Evolutionary conservation across 2,888 invertebrate genomes (phyloP).

Genomic region (Agonopterix subpropinquella): DNA sequence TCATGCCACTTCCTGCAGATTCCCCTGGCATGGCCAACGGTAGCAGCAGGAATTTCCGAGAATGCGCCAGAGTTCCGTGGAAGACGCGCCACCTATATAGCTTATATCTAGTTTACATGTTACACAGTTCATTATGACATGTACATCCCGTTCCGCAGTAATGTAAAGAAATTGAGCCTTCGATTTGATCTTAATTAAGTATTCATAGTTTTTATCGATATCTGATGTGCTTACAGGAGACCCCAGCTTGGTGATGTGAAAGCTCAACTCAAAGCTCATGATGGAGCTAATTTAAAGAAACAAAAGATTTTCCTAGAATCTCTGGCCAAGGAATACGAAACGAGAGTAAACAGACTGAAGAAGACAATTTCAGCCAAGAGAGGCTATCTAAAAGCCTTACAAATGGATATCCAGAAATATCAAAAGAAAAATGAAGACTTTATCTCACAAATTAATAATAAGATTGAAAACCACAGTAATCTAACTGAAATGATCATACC

Average conservation of each 20-base stretch:
- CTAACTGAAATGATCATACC: constrained; percentile 28
- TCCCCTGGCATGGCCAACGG: too few relatives aligned
- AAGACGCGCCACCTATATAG: too few relatives aligned
- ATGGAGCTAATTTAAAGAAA: constrained; percentile 50
- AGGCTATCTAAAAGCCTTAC: constrained; percentile 57
- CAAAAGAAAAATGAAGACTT: constrained; percentile 61
- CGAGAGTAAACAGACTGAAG: constrained; percentile 46
- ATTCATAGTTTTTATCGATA: too few relatives aligned
- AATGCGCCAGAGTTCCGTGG: too few relatives aligned
- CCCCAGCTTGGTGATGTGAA: constrained; percentile 56
- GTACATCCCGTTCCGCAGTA: too few relatives aligned
- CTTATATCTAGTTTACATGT: too few relatives aligned
- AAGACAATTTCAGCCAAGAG: constrained; percentile 54
- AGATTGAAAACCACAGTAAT: constrained; percentile 43
- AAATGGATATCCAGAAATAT: constrained; percentile 62
- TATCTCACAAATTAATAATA: constrained; percentile 41
- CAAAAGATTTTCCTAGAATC: constrained; percentile 52
- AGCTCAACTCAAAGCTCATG: constrained; percentile 51
- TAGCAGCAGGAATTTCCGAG: too few relatives aligned
- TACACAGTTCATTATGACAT: too few relatives aligned
- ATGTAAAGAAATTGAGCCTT: too few relatives aligned
- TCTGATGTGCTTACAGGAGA: constrained; percentile 42
- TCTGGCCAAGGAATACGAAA: constrained; percentile 58
- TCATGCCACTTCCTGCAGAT: too few relatives aligned
- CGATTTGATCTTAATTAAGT: too few relatives aligned